Evolutionary conservation across 2,113 vertebrate genomes (phyloP).

Genomic region (Nycticebus coucang): DNA sequence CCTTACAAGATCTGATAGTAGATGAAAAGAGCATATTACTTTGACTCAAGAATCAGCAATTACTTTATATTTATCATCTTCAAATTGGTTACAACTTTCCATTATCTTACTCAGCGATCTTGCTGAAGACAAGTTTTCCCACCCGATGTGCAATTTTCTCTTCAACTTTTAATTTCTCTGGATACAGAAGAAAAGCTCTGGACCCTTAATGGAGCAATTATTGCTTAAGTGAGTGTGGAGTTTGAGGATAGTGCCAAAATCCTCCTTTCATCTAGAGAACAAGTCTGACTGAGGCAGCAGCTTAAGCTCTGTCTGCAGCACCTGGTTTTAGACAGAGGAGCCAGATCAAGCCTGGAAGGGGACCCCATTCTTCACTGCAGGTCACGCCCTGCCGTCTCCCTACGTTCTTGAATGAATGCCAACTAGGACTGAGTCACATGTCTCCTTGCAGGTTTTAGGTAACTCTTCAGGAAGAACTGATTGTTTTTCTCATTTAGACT

Average conservation of each 20-base stretch:
- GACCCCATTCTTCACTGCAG: constrained; percentile 39
- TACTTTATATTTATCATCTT: constrained; percentile 64
- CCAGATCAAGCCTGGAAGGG: constrained; percentile 28
- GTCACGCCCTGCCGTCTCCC: constrained; percentile 45
- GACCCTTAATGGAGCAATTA: constrained; percentile 70
- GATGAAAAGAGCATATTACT: constrained; percentile 52
- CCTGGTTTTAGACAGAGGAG: constrained; percentile 12
- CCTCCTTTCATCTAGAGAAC: constrained; percentile 61
- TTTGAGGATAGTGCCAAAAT: constrained; percentile 46
- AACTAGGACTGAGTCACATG: constrained; percentile 59
- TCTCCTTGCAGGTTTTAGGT: constrained; percentile 64
- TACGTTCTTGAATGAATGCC: constrained; percentile 62
- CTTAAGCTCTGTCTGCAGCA: background rate
- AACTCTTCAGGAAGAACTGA: constrained; percentile 62
- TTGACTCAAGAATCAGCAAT: constrained; percentile 50
- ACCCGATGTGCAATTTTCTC: constrained; percentile 53
- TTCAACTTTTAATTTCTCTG: constrained; percentile 65
- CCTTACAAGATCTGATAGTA: constrained; percentile 49
- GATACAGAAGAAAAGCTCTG: constrained; percentile 56
- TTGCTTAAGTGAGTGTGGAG: constrained; percentile 62
- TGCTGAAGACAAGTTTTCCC: constrained; percentile 50
- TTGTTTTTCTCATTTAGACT: constrained; percentile 70
- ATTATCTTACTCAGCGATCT: constrained; percentile 59
- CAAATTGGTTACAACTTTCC: constrained; percentile 41
- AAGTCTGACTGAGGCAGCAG: background rate